Evolutionary conservation across 2,888 invertebrate genomes (phyloP).

Genomic region (Bellardia pandia): DNA sequence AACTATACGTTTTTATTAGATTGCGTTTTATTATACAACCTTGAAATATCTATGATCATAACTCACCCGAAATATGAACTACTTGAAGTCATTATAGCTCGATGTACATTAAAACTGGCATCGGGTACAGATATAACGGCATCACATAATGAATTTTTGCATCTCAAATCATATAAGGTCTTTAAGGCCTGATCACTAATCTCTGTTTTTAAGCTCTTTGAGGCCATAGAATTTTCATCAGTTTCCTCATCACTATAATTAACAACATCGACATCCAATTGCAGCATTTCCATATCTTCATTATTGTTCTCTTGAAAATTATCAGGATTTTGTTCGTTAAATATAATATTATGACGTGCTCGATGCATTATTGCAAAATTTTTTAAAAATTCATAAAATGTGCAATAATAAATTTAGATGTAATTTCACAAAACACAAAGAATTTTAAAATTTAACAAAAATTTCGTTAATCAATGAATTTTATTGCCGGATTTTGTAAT

Average conservation of each 20-base stretch:
- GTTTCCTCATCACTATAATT: slow-evolving; percentile 69
- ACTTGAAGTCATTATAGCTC: slow-evolving; percentile 93
- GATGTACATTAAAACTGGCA: slow-evolving; percentile 93
- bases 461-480: slow-evolving; percentile 18
- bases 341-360: slow-evolving; percentile 62
- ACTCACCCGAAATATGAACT: slow-evolving; percentile 95
- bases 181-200: slow-evolving; percentile 94
- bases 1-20: no score
- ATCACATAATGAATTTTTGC: slow-evolving; percentile 93
- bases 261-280: slow-evolving; percentile 63
- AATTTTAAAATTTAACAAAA: slow-evolving; percentile 43
- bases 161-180: slow-evolving; percentile 92
- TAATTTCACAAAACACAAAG: slow-evolving; percentile 14
- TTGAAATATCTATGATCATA: background rate
- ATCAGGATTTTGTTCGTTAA: slow-evolving; percentile 70
- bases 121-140: slow-evolving; percentile 93
- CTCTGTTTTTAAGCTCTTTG: slow-evolving; percentile 83
- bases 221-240: slow-evolving; percentile 42
- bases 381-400: slow-evolving; percentile 26
- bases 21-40: no score
- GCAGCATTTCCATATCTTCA: slow-evolving; percentile 73
- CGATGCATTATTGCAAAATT: background rate
- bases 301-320: slow-evolving; percentile 76
- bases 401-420: slow-evolving; percentile 51
- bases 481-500: no score